Conservation (phyloP, 2,113 vertebrate species). For the Lucifuga dentata region DNA sequence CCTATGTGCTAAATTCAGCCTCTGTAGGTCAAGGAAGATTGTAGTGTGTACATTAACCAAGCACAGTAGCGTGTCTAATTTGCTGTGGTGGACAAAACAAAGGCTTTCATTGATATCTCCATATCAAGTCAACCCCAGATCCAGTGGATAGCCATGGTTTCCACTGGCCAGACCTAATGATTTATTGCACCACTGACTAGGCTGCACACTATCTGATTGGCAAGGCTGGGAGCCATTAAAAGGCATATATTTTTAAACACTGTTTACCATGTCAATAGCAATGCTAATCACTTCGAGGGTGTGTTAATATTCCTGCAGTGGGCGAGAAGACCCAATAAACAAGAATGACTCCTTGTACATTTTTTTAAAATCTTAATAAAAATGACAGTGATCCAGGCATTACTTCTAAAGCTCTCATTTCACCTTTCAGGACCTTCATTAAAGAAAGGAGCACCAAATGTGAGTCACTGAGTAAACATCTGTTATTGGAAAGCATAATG, state of each 20-base stretch:
- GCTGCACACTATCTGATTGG: slow-evolving; percentile 69
- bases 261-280: slow-evolving; percentile 67
- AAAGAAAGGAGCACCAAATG: slow-evolving; percentile 44
- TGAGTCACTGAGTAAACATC: slow-evolving; percentile 59
- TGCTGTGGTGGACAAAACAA: slow-evolving; percentile 76
- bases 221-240: slow-evolving; percentile 56
- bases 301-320: slow-evolving; percentile 22
- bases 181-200: slow-evolving; percentile 69
- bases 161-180: slow-evolving; percentile 69
- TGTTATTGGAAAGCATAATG: slow-evolving; percentile 55
- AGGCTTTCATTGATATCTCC: slow-evolving; percentile 77
- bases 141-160: slow-evolving; percentile 57
- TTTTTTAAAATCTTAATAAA: slow-evolving; percentile 40
- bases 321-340: slow-evolving; percentile 39
- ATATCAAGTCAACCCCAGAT: slow-evolving; percentile 63
- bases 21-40: slow-evolving; percentile 68
- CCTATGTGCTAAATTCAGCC: slow-evolving; percentile 62
- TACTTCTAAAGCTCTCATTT: slow-evolving; percentile 51
- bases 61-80: slow-evolving; percentile 72
- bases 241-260: slow-evolving; percentile 68
- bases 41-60: slow-evolving; percentile 70
- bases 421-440: slow-evolving; percentile 70
- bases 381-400: slow-evolving; percentile 34
- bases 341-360: not conserved
- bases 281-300: slow-evolving; percentile 56